phyloP scores from a whole-genome alignment of 2,113 vertebrate species.

The Onychostruthus taczanowskii region DNA sequence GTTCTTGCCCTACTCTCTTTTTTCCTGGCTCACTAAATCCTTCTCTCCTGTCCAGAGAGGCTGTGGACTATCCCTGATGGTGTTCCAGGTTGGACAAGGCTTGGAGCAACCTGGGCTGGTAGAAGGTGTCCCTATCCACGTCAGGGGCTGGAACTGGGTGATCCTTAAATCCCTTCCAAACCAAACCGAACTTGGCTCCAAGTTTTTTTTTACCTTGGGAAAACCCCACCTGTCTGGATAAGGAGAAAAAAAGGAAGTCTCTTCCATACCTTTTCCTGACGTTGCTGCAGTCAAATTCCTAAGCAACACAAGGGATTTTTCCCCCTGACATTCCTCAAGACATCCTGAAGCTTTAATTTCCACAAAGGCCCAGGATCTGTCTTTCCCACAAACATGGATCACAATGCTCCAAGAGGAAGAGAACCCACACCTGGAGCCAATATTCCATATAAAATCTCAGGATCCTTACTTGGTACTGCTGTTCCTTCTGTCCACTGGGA shows the following conservation, averaged over 20 bases:
- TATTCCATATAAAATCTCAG: neutral
- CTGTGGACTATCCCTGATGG: neutral
- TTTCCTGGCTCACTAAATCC: neutral
- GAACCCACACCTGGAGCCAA: neutral
- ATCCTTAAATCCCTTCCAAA: neutral
- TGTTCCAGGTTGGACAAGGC: neutral
- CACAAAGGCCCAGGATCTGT: neutral
- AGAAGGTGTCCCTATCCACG: neutral
- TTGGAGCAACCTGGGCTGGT: neutral
- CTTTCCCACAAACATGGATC: neutral
- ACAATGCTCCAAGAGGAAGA: neutral
- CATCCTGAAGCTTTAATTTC: neutral
- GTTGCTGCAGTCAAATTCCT: neutral
- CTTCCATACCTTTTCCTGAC: neutral
- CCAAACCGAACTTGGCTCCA: neutral
- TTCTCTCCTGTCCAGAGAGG: neutral
- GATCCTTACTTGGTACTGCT: constrained; percentile 90
- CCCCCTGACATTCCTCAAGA: accelerated
- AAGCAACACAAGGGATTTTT: neutral
- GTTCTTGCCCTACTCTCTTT: neutral
- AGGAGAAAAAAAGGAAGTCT: neutral
- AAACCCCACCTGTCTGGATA: neutral
- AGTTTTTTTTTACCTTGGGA: neutral
- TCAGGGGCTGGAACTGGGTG: neutral
- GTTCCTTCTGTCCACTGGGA: constrained; percentile 82